Evolutionary conservation across 2,888 invertebrate species (phyloP).

Genomic region (Ceratothoa steindachneri): DNA sequence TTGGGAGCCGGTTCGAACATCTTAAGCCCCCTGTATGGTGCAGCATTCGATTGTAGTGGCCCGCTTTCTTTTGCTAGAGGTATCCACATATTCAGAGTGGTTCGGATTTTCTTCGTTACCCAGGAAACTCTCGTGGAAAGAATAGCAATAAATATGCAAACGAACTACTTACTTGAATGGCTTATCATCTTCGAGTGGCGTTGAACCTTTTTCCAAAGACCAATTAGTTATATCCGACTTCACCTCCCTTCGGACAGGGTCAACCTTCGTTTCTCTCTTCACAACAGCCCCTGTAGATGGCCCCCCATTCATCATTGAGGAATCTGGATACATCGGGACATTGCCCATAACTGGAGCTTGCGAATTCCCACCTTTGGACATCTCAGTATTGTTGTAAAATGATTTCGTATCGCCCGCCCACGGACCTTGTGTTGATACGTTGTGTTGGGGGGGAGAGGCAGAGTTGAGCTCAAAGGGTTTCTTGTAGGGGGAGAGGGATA

Average conservation of each 20-base stretch:
- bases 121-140: too few relatives aligned
- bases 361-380: background rate
- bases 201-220: background rate
- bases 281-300: conserved; percentile 24
- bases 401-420: background rate
- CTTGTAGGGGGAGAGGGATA: conserved; percentile 66
- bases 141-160: too few relatives aligned
- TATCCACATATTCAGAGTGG: too few relatives aligned
- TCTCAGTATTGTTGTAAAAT: background rate
- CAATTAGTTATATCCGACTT: conserved; percentile 26
- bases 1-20: too few relatives aligned
- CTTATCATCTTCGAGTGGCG: background rate
- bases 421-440: background rate
- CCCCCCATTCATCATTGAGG: conserved; percentile 24
- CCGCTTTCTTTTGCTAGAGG: too few relatives aligned
- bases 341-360: background rate
- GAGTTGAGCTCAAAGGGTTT: conserved; percentile 49
- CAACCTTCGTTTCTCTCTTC: conserved; percentile 23
- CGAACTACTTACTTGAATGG: conserved; percentile 50
- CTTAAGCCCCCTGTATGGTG: too few relatives aligned
- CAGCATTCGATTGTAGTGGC: too few relatives aligned
- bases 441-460: background rate
- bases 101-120: too few relatives aligned
- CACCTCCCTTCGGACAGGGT: conserved; percentile 27
- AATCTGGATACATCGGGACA: too few relatives aligned